Evolutionary conservation across 2,797 vertebrate genomes (phyloP).

Genomic region (Macrochelys suwanniensis): DNA sequence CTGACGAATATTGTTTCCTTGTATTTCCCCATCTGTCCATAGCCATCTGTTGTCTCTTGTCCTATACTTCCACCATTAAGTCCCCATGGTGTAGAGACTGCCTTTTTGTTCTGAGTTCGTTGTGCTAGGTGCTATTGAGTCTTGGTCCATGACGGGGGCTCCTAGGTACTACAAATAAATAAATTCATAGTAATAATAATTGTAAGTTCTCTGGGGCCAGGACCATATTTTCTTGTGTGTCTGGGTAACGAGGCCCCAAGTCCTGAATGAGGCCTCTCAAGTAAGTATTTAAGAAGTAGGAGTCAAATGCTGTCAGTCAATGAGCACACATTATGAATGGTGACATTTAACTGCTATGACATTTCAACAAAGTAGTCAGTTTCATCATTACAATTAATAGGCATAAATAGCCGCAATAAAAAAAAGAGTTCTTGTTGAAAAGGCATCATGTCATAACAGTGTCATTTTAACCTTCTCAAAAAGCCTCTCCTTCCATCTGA

Average conservation of each 20-base stretch:
- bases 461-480: background rate
- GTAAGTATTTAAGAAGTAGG: background rate
- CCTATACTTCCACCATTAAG: background rate
- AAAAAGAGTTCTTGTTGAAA: background rate
- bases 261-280: background rate
- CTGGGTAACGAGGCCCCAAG: background rate
- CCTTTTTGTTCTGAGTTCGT: background rate
- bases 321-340: background rate
- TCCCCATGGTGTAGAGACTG: background rate
- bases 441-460: background rate
- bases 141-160: background rate
- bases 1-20: background rate
- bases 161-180: background rate
- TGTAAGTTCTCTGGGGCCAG: background rate
- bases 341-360: background rate
- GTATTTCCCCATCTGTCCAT: background rate
- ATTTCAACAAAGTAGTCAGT: background rate
- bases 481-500: background rate
- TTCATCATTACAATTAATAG: background rate
- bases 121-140: too few relatives aligned
- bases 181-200: background rate
- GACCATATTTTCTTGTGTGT: background rate
- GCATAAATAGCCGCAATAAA: background rate
- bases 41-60: background rate
- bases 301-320: background rate